Evolutionary conservation across 2,888 invertebrate species (phyloP).

Genomic region (Amitus sp.): DNA sequence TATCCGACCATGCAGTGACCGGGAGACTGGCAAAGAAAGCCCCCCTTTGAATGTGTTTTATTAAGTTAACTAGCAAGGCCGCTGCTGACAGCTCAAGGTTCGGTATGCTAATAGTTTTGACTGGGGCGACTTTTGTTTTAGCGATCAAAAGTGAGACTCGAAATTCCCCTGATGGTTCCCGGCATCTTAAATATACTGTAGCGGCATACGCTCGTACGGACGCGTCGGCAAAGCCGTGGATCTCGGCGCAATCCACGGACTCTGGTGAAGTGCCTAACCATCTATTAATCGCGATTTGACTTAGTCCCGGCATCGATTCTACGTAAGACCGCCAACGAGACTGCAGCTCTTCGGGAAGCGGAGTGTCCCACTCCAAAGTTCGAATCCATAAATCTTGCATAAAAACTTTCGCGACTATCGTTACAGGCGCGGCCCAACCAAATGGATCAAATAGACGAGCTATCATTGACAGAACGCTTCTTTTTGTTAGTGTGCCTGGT

Average conservation of each 20-base stretch:
- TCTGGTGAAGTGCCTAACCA: too few relatives aligned
- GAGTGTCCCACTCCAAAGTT: conserved; percentile 19
- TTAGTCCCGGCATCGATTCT: too few relatives aligned
- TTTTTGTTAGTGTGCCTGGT: too few relatives aligned
- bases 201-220: conserved; percentile 20
- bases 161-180: too few relatives aligned
- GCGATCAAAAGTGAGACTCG: not conserved
- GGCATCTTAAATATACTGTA: conserved; percentile 9
- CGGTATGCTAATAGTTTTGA: not conserved
- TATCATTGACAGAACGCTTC: conserved; percentile 14
- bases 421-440: conserved; percentile 25
- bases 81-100: not conserved
- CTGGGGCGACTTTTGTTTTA: not conserved
- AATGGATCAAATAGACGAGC: conserved; percentile 27
- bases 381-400: conserved; percentile 28
- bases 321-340: too few relatives aligned
- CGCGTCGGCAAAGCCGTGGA: conserved; percentile 27
- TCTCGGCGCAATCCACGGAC: conserved; percentile 8
- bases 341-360: not conserved
- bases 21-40: not conserved
- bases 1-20: not conserved
- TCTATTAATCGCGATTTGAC: not conserved
- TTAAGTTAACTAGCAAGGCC: not conserved
- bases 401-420: conserved; percentile 23
- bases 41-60: not conserved